These are phyloP conservation scores for Papilio helenus DNA, from an alignment of 1,140 invertebrate species.

Conservation along the genomic window DNA sequence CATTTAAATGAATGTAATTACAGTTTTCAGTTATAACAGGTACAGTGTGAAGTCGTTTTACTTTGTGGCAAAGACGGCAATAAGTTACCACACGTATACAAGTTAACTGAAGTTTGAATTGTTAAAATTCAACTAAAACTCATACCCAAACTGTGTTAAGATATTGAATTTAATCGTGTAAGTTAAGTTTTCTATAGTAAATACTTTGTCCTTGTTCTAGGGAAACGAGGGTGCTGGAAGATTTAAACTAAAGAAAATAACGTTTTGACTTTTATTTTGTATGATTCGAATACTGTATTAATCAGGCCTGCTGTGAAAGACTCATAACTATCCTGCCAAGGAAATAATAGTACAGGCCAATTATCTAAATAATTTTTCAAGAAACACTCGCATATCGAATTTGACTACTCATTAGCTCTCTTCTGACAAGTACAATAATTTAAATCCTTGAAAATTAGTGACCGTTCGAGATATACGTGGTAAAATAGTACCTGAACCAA, in stretches of 20 bases:
- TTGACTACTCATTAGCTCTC: slow-evolving; percentile 18
- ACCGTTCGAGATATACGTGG: slow-evolving; percentile 28
- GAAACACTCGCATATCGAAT: neutral
- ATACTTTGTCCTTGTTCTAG: neutral
- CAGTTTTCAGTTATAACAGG: neutral
- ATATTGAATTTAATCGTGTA: no score
- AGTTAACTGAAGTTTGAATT: no score
- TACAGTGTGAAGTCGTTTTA: no score
- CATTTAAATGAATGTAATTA: neutral
- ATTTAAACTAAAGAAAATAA: neutral
- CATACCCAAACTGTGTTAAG: no score
- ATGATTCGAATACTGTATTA: neutral
- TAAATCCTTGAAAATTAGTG: slow-evolving; percentile 52
- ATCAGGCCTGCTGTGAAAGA: neutral
- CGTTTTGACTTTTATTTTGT: neutral
- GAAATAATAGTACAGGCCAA: neutral
- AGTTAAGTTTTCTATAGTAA: neutral
- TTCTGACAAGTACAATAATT: slow-evolving; percentile 33
- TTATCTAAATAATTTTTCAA: neutral
- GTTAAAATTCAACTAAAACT: no score
- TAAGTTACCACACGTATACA: neutral
- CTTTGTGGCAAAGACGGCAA: neutral
- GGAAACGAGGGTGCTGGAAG: neutral
- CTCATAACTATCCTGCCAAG: neutral
- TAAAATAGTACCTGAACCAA: slow-evolving; percentile 37